These are phyloP conservation scores for Centroberyx gerrardi DNA, from an alignment of 2,797 vertebrate genomes.

Conservation along the genomic window DNA sequence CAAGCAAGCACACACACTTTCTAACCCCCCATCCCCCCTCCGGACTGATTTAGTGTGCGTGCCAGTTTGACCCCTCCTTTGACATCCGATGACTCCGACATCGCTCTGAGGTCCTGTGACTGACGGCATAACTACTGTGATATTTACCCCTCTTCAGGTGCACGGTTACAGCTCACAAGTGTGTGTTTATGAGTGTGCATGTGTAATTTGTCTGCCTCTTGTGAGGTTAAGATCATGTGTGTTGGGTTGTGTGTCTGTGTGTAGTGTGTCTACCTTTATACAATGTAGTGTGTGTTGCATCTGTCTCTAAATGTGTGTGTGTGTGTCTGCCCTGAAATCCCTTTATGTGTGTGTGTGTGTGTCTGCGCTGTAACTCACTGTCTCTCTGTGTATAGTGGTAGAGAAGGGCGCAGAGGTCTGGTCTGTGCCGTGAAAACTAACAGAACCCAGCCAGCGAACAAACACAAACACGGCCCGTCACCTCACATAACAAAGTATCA, in stretches of 20 bases:
- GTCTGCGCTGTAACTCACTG: conserved; percentile 10
- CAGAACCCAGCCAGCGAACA: neutral
- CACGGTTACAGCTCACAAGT: conserved; percentile 22
- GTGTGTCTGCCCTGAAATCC: neutral
- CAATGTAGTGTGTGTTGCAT: conserved; percentile 1
- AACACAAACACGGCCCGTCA: neutral
- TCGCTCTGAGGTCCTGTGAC: conserved; percentile 7
- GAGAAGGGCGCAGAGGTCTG: neutral
- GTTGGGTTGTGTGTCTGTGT: neutral
- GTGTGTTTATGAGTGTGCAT: neutral
- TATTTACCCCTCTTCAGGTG: conserved; percentile 15
- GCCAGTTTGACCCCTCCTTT: conserved; percentile 23
- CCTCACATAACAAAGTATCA: neutral
- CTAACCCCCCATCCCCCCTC: neutral
- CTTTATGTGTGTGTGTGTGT: neutral
- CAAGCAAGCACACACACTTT: conserved; percentile 21
- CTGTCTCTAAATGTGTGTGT: neutral
- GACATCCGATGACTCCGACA: conserved; percentile 12
- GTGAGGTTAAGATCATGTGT: neutral
- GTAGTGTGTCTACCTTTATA: neutral
- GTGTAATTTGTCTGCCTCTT: neutral
- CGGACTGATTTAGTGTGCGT: conserved; percentile 26
- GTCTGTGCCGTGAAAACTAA: conserved; percentile 2
- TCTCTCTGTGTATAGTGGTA: conserved; percentile 8
- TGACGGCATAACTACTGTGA: neutral